Conservation (phyloP, 1,140 invertebrate species). For the Brachionus sp. region DNA sequence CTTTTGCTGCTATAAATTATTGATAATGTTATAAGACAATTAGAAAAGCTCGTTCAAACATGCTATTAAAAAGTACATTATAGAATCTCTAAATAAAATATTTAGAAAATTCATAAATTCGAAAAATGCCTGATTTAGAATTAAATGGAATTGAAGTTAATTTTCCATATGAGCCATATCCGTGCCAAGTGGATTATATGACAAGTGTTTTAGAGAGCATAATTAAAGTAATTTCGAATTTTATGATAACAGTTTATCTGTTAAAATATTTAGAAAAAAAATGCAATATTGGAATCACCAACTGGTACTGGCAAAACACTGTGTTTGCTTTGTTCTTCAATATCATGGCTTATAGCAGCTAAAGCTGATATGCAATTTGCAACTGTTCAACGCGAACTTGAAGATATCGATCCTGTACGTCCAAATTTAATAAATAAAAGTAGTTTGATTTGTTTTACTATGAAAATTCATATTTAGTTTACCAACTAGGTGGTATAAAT, state of each 20-base stretch:
- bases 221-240: constrained; percentile 64
- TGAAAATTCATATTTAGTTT: too few species aligned
- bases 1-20: too few species aligned
- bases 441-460: not conserved
- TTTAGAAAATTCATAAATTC: not conserved
- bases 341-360: constrained; percentile 67
- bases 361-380: constrained; percentile 45
- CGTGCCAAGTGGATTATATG: constrained; percentile 87
- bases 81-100: not conserved
- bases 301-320: constrained; percentile 84
- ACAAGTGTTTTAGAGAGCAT: constrained; percentile 82
- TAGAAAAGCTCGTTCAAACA: not conserved
- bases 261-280: constrained; percentile 58
- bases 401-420: constrained; percentile 53
- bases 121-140: constrained; percentile 55
- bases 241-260: not conserved
- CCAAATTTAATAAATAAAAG: constrained; percentile 48
- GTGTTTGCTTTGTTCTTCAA: constrained; percentile 70
- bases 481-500: not conserved
- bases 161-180: constrained; percentile 93
- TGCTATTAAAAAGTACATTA: not conserved
- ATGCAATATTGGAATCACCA: constrained; percentile 78
- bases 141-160: constrained; percentile 73
- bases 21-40: too few species aligned
- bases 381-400: constrained; percentile 48